These are phyloP conservation scores for Eupithecia centaureata DNA, from an alignment of 2,888 invertebrate genomes.

Conservation along the genomic window DNA sequence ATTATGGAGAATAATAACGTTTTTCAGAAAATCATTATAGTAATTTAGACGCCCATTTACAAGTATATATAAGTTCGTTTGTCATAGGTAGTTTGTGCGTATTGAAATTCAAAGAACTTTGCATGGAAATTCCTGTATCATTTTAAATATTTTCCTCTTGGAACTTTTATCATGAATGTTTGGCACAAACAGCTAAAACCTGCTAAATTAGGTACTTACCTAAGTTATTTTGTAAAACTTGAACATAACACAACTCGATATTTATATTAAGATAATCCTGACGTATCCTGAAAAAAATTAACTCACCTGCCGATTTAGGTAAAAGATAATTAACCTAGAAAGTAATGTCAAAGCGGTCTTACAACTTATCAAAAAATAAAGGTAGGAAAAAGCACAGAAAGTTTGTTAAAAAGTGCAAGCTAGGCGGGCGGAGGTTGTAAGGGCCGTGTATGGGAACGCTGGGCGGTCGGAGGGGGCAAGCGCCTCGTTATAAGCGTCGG, in stretches of 20 bases:
- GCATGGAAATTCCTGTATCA: conserved; percentile 40
- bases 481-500: conserved; percentile 60
- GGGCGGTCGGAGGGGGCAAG: conserved; percentile 50
- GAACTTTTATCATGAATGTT: neutral
- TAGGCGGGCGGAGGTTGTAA: conserved; percentile 58
- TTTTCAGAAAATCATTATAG: conserved; percentile 43
- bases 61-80: conserved; percentile 29
- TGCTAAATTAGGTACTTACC: neutral
- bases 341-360: too few relatives aligned
- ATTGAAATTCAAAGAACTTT: conserved; percentile 41
- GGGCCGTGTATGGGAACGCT: conserved; percentile 50
- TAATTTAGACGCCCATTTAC: conserved; percentile 24
- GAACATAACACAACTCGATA: too few relatives aligned
- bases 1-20: conserved; percentile 29
- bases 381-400: conserved; percentile 43
- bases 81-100: conserved; percentile 16
- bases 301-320: neutral
- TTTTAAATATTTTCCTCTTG: conserved; percentile 8
- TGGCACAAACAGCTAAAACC: neutral
- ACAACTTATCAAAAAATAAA: neutral
- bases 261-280: too few relatives aligned
- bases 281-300: too few relatives aligned
- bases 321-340: neutral
- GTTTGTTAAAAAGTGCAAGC: conserved; percentile 49
- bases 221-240: too few relatives aligned